These are phyloP conservation scores for Phaethon lepturus DNA, from an alignment of 2,113 vertebrate species.

Conservation along the genomic window DNA sequence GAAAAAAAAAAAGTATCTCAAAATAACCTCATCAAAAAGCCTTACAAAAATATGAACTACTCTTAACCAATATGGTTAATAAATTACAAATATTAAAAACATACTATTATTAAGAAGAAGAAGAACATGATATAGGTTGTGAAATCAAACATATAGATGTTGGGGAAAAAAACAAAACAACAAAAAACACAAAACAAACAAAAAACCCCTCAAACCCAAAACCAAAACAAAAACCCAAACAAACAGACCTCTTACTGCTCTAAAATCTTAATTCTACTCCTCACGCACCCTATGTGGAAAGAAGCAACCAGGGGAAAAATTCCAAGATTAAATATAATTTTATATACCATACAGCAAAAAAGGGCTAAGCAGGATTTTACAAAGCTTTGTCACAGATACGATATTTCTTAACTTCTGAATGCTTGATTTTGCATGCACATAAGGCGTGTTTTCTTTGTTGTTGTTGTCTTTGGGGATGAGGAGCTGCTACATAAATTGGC, in stretches of 20 bases:
- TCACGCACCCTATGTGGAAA: neutral
- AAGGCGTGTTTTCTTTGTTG: neutral
- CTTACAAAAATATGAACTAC: neutral
- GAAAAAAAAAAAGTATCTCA: neutral
- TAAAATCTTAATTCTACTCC: neutral
- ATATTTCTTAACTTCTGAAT: neutral
- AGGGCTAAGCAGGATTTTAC: neutral
- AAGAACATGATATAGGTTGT: neutral
- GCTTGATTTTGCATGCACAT: neutral
- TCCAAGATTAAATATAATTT: neutral
- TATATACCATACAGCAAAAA: neutral
- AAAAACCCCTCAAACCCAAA: neutral
- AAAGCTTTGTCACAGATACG: neutral
- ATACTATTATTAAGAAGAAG: neutral
- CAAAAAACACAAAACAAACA: too few species aligned
- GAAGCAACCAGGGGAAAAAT: neutral
- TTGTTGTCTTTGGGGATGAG: neutral
- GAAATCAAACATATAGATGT: neutral
- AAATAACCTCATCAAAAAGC: neutral
- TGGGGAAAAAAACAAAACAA: neutral
- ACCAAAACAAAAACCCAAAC: neutral
- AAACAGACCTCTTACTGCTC: neutral
- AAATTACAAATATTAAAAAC: neutral
- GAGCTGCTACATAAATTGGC: neutral
- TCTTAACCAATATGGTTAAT: neutral